Evolutionary conservation across 2,797 vertebrate genomes (phyloP).

Genomic region (Thamnophis elegans): DNA sequence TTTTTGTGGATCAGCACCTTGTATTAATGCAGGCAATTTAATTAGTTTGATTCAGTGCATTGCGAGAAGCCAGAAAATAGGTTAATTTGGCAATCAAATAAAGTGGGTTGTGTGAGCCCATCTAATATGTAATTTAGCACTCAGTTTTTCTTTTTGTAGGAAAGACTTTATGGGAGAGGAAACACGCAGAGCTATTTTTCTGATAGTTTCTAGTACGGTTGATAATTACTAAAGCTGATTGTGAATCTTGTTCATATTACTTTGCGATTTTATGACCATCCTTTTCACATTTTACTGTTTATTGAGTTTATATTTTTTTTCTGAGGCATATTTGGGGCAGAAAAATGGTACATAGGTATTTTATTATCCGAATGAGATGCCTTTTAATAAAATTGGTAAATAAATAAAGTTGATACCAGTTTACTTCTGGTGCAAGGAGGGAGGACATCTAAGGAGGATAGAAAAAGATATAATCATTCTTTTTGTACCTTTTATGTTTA

Average conservation of each 20-base stretch:
- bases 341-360: not conserved
- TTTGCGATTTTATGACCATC: not conserved
- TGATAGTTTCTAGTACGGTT: not conserved
- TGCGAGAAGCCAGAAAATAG: not conserved
- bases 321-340: not conserved
- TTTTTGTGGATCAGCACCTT: not conserved
- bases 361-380: not conserved
- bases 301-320: not conserved
- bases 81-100: not conserved
- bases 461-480: conserved; percentile 7
- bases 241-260: not conserved
- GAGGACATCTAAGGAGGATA: not conserved
- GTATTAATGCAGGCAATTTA: not conserved
- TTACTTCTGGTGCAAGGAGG: not conserved
- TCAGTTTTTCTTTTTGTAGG: not conserved
- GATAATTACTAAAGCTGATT: not conserved
- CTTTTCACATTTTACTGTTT: not conserved
- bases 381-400: not conserved
- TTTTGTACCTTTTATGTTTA: conserved; percentile 61
- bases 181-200: not conserved
- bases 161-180: not conserved
- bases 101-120: not conserved
- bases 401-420: not conserved
- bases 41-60: not conserved
- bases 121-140: not conserved